Percentiles rank a stretch among this genome's conserved stretches.
phyloP scores from a whole-genome alignment of 2,797 vertebrate genomes.

The Pangasius macronema region DNA sequence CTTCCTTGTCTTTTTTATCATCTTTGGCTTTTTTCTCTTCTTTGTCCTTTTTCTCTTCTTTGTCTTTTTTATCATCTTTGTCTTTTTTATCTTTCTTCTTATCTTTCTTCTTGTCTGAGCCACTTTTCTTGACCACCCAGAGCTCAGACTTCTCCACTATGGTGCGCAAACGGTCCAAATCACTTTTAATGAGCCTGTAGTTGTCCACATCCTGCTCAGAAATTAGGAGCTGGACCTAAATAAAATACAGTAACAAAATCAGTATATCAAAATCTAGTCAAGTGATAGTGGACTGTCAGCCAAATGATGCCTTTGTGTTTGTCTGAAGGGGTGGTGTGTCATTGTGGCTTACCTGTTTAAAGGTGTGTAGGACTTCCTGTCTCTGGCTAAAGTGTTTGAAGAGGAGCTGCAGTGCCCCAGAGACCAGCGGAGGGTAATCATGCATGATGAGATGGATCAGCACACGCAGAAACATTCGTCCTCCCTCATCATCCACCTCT shows the following conservation, averaged over 20 bases:
- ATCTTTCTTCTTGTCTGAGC: slow-evolving; percentile 74
- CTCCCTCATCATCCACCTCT: slow-evolving; percentile 96
- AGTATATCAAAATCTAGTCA: not conserved
- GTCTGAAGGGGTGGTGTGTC: not conserved
- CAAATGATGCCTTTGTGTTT: not conserved
- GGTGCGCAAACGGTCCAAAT: slow-evolving; percentile 89
- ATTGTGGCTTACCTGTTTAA: slow-evolving; percentile 85
- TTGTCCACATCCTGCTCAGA: slow-evolving; percentile 95
- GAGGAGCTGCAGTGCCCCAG: slow-evolving; percentile 92
- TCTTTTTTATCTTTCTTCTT: slow-evolving; percentile 80
- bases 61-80: slow-evolving; percentile 74
- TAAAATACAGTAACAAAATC: not conserved
- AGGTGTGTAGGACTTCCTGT: slow-evolving; percentile 94
- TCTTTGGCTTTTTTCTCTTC: not conserved
- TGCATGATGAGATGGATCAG: slow-evolving; percentile 96
- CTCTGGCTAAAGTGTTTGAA: slow-evolving; percentile 99
- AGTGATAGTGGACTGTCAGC: not conserved
- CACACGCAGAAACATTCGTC: slow-evolving; percentile 91
- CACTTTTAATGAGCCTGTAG: slow-evolving; percentile 93
- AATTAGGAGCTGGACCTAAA: slow-evolving; percentile 93
- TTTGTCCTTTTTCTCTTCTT: slow-evolving; percentile 9
- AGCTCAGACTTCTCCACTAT: slow-evolving; percentile 98
- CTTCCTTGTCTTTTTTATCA: slow-evolving; percentile 2
- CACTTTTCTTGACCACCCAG: slow-evolving; percentile 95
- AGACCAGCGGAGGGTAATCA: slow-evolving; percentile 90